phyloP scores from a whole-genome alignment of 64 coral and sea anemone genomes.

The Pocillopora verrucosa region DNA sequence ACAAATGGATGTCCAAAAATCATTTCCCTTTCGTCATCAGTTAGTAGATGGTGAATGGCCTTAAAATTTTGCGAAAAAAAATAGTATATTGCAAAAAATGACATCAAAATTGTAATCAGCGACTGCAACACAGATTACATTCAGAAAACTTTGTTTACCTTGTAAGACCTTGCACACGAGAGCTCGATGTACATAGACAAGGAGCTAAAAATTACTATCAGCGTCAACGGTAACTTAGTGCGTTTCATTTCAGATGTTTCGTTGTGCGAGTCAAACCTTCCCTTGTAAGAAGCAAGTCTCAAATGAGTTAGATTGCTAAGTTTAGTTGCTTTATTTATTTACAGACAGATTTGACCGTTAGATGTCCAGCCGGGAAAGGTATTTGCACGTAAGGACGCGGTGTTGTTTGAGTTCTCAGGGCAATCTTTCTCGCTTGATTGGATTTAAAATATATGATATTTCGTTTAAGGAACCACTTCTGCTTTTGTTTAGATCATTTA shows the following conservation, averaged over 20 bases:
- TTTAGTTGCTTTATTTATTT: background rate
- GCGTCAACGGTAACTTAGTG: background rate
- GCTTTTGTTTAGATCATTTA: background rate
- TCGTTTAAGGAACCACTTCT: background rate
- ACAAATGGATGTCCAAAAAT: conserved; percentile 39
- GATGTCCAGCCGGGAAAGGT: background rate
- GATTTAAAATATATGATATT: background rate
- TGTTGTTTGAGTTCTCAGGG: conserved; percentile 2
- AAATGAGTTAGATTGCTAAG: background rate
- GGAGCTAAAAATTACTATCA: background rate
- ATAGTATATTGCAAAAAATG: background rate
- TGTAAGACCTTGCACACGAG: conserved; percentile 11
- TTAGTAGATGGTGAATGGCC: conserved; percentile 31
- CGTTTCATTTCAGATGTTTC: conserved; percentile 9
- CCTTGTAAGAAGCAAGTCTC: background rate
- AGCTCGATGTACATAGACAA: background rate
- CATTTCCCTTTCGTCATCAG: conserved; percentile 12
- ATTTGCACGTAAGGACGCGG: background rate
- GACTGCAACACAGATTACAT: background rate
- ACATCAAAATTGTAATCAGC: too few relatives aligned
- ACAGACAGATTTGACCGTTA: background rate
- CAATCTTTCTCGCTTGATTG: background rate
- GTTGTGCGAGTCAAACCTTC: background rate
- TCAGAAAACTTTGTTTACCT: conserved; percentile 12
- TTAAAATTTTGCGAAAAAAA: background rate